Base-by-base conservation (phyloP, 2,113 vertebrate species). In the Pavo muticus region DNA sequence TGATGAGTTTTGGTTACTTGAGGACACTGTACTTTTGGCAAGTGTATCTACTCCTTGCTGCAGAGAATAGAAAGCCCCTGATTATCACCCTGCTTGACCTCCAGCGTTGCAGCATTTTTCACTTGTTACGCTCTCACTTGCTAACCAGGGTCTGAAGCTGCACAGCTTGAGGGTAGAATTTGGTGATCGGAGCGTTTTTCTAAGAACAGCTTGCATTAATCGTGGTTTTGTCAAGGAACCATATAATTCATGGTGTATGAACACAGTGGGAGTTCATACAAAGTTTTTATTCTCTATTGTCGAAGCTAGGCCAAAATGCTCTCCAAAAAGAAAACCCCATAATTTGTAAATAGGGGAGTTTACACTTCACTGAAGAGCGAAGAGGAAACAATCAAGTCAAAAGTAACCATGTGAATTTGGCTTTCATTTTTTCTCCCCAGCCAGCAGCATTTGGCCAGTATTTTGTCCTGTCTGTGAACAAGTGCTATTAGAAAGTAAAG, bases 401-500 rank as follows among this genome's bases (percentile, higher is more conserved):
- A 90, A 91, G 59, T 21, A 85, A 44, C 48, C 86, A 87, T 73
- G 30, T 37, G 77, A 91, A 91, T 90, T 64, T 96, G 65, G 30
- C 63, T 74, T 88, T 94, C 37, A 14, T 86, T 93, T 57, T 57
- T 85, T 64, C 50, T 93, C 65, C 77, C 27, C 44, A 87, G 61
- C n/a, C 88, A 90, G 57, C 60, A 88, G 57, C 30, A 18, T 90
- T 70, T 40, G 72, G 60, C 52, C 39, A 77, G 19, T 63, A 47
- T 50, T 77, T 87, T 90, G 23, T 75, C 56, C 47, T 52, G 12
- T 63, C 68, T 90, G 89, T 88, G 63, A 94, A 73, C 77, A 97
- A 96, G 93, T 97, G 95, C 91, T 95, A 81, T 87, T 68, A 61
- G 90, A 83, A 82, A 64, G 44, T 39, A 76, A 92, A 89, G 0